These are phyloP conservation scores for Solen grandis DNA, from an alignment of 1,140 invertebrate genomes.

Conservation along the genomic window DNA sequence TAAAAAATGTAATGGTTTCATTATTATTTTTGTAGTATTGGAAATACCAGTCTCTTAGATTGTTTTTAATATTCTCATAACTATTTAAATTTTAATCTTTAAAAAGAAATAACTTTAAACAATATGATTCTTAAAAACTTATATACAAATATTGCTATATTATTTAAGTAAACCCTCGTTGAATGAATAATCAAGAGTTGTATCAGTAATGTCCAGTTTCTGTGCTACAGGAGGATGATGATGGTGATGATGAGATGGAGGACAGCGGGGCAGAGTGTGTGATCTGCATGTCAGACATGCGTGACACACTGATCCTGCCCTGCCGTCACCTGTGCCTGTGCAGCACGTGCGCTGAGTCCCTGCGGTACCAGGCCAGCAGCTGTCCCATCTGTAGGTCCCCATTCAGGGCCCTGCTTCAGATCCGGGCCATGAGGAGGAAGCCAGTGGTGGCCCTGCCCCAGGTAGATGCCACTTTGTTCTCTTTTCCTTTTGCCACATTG, in stretches of 20 bases:
- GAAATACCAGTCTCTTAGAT: too few relatives aligned
- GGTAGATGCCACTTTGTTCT: slow-evolving; percentile 48
- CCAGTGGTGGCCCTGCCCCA: slow-evolving; percentile 59
- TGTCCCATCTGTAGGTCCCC: slow-evolving; percentile 99
- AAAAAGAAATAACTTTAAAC: too few relatives aligned
- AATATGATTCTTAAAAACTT: too few relatives aligned
- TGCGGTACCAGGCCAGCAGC: slow-evolving; percentile 98
- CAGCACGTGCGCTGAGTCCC: slow-evolving; percentile 97
- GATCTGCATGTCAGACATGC: slow-evolving; percentile 98
- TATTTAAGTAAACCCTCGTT: too few relatives aligned
- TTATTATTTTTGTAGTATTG: too few relatives aligned
- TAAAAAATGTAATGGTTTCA: too few relatives aligned
- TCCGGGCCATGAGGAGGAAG: slow-evolving; percentile 94
- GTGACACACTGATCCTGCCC: slow-evolving; percentile 98
- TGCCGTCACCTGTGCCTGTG: slow-evolving; percentile 99
- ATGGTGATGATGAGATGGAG: slow-evolving; percentile 90
- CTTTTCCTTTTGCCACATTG: too few relatives aligned
- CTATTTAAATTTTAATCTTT: too few relatives aligned
- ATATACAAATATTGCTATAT: too few relatives aligned
- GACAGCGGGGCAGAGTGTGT: slow-evolving; percentile 99
- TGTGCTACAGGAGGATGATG: slow-evolving; percentile 61
- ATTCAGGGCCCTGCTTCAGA: slow-evolving; percentile 97
- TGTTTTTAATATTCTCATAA: too few relatives aligned
- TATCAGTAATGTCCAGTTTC: too few relatives aligned
- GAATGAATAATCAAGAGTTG: too few relatives aligned